Conservation (phyloP, 37 sponge, comb jelly and placozoan genomes). For the Bolinopsis microptera region DNA sequence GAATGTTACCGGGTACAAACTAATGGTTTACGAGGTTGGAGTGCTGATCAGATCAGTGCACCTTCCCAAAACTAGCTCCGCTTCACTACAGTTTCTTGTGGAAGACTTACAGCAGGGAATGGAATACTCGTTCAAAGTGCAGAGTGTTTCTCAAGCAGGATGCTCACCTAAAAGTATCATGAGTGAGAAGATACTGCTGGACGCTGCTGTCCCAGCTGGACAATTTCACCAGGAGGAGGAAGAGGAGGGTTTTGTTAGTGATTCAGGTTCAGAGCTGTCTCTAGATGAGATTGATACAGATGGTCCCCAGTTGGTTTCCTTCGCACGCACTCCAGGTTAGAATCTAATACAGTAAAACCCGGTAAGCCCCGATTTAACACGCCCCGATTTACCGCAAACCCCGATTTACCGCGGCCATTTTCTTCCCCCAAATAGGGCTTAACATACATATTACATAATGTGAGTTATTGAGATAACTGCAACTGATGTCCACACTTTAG, state of each 20-base stretch:
- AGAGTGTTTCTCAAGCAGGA: neutral
- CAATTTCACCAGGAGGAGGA: too few relatives aligned
- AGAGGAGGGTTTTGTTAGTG: neutral
- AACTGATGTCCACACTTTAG: too few relatives aligned
- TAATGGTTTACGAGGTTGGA: neutral
- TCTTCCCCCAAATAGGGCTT: too few relatives aligned
- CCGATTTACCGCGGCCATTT: too few relatives aligned
- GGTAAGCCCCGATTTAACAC: too few relatives aligned
- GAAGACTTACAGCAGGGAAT: neutral
- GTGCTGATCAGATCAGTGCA: neutral
- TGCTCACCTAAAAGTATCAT: neutral
- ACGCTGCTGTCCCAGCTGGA: neutral
- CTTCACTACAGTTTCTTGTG: neutral
- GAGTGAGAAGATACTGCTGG: neutral
- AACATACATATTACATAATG: too few relatives aligned
- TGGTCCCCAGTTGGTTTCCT: too few relatives aligned
- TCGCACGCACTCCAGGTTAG: too few relatives aligned
- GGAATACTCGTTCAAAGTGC: neutral
- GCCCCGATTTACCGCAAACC: too few relatives aligned
- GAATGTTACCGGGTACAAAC: neutral
- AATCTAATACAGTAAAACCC: too few relatives aligned
- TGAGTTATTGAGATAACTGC: too few relatives aligned
- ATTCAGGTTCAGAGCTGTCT: neutral
- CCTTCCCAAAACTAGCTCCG: neutral
- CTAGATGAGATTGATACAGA: neutral